Conservation (phyloP, 2,797 vertebrate genomes). For the Adrianichthys oophorus region DNA sequence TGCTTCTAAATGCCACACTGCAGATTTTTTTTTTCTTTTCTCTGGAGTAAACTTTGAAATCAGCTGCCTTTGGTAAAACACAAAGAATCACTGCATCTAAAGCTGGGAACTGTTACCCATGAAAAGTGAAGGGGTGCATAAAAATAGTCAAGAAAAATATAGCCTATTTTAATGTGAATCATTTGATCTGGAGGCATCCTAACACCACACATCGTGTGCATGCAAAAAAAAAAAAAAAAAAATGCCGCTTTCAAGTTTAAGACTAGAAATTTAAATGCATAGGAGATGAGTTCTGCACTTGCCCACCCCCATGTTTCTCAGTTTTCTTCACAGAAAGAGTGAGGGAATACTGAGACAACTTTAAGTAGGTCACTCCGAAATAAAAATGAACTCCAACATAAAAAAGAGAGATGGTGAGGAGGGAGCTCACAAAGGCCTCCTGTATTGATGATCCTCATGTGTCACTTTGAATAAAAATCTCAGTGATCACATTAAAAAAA, state of each 20-base stretch:
- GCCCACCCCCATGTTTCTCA: constrained; percentile 40
- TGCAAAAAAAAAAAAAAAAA: not conserved
- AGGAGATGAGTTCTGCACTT: constrained; percentile 36
- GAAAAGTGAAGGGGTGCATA: too few species aligned
- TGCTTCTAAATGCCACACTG: constrained; percentile 2
- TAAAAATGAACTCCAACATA: constrained; percentile 26
- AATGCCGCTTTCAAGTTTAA: constrained; percentile 32
- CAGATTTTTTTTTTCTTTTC: not conserved
- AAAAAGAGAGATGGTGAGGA: constrained; percentile 21
- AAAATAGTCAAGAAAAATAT: too few species aligned
- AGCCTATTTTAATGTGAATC: not conserved
- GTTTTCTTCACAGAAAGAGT: constrained; percentile 29
- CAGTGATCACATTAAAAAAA: constrained; percentile 34
- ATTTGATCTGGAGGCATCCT: constrained; percentile 24
- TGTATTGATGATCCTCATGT: constrained; percentile 45
- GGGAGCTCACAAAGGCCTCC: constrained; percentile 14
- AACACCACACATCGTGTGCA: not conserved
- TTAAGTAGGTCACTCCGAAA: constrained; percentile 64
- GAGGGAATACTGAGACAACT: constrained; percentile 44
- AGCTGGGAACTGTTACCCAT: too few species aligned
- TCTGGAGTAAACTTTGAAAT: not conserved
- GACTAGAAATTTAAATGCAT: constrained; percentile 35
- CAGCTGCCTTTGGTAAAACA: too few species aligned
- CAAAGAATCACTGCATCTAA: too few species aligned
- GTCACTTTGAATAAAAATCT: constrained; percentile 44